Evolutionary conservation across 2,888 invertebrate genomes (phyloP).

Genomic region (Abscondita cerata): DNA sequence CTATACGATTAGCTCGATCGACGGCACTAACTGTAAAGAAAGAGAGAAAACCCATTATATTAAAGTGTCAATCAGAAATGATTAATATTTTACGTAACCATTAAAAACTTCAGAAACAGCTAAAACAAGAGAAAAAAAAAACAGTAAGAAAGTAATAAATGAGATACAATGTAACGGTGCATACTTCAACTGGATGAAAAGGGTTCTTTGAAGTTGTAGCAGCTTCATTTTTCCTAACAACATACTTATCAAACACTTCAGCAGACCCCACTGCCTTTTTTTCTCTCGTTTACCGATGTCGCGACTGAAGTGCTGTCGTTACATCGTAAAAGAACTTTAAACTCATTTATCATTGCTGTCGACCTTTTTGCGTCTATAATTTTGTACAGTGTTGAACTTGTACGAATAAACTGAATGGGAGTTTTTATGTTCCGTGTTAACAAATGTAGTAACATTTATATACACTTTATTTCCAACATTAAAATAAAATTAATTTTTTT

Average conservation of each 20-base stretch:
- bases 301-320: conserved; percentile 20
- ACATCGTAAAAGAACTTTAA: conserved; percentile 19
- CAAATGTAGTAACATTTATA: too few species aligned
- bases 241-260: conserved; percentile 26
- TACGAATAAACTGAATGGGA: too few species aligned
- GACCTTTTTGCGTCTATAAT: not conserved
- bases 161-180: conserved; percentile 10
- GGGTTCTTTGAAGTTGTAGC: conserved; percentile 18
- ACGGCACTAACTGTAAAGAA: conserved; percentile 32
- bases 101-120: not conserved
- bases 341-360: conserved; percentile 28
- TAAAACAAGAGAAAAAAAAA: not conserved
- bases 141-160: not conserved
- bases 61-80: not conserved
- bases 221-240: conserved; percentile 29
- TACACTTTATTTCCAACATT: too few species aligned
- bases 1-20: conserved; percentile 25
- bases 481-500: too few species aligned
- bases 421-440: too few species aligned
- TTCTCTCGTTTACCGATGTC: conserved; percentile 26
- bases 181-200: conserved; percentile 18
- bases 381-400: not conserved
- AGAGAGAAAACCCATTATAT: not conserved
- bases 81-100: too few species aligned
- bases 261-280: conserved; percentile 17